These are phyloP conservation scores for Acrossocheilus fasciatus DNA, from an alignment of 2,797 vertebrate species.

Conservation along the genomic window DNA sequence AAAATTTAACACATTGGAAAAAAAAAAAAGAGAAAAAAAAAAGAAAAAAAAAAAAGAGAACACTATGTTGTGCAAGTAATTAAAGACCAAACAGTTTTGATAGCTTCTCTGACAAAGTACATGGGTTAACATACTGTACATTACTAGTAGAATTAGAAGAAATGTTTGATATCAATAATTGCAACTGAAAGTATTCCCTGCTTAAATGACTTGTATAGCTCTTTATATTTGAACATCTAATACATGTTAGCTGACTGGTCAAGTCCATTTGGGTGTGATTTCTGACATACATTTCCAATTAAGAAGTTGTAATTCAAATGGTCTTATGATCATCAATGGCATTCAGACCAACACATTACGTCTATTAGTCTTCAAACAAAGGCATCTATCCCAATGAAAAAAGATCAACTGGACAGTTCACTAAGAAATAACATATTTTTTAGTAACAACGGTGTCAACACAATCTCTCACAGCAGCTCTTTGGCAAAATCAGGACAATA, in stretches of 20 bases:
- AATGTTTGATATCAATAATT: constrained; percentile 66
- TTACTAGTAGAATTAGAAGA: constrained; percentile 18
- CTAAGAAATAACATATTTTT: constrained; percentile 24
- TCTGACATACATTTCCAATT: constrained; percentile 2
- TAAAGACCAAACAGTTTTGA: constrained; percentile 21
- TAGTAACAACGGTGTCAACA: neutral
- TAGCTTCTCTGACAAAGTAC: constrained; percentile 16
- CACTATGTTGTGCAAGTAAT: constrained; percentile 7
- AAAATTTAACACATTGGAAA: neutral
- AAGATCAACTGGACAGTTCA: constrained; percentile 2
- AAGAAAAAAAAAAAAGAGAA: neutral
- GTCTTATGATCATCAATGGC: neutral
- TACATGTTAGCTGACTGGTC: neutral
- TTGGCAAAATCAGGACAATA: constrained; percentile 7
- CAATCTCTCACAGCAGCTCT: constrained; percentile 1
- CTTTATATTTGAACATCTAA: constrained; percentile 3
- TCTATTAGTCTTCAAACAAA: neutral
- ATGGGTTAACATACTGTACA: constrained; percentile 43
- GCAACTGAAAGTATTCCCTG: constrained; percentile 66
- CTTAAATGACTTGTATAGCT: neutral
- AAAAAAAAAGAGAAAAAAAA: neutral
- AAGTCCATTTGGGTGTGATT: constrained; percentile 1
- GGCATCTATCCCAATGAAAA: neutral
- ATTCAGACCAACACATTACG: constrained; percentile 16
- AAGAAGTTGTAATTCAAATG: neutral